These are phyloP conservation scores for Girardia tigrina DNA, from an alignment of 2,888 invertebrate species.

Conservation along the genomic window DNA sequence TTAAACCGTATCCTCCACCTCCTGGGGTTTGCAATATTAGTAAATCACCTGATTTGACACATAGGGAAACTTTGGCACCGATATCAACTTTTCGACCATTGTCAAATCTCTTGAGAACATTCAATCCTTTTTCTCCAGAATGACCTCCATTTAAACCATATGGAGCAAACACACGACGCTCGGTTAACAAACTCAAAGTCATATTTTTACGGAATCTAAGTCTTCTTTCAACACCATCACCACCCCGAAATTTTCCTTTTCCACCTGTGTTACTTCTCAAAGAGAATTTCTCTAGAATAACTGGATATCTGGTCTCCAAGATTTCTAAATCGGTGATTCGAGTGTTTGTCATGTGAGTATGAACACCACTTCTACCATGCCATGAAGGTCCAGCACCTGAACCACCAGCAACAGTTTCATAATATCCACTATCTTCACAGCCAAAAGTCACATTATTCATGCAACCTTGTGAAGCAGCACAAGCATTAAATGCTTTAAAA, in stretches of 20 bases:
- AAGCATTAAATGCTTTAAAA: slow-evolving; percentile 66
- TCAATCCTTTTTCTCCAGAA: slow-evolving; percentile 25
- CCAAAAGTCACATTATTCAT: slow-evolving; percentile 98
- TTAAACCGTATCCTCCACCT: too few species aligned
- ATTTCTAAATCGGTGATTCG: slow-evolving; percentile 96
- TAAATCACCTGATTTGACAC: too few species aligned
- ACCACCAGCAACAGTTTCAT: slow-evolving; percentile 95
- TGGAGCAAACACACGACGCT: slow-evolving; percentile 72
- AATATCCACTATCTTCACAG: slow-evolving; percentile 78
- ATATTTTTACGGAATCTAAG: slow-evolving; percentile 70
- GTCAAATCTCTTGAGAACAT: not conserved
- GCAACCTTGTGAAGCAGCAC: slow-evolving; percentile 74
- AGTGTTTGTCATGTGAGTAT: slow-evolving; percentile 98
- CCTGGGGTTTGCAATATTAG: too few species aligned
- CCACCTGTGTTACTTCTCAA: slow-evolving; percentile 65
- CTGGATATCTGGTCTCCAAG: slow-evolving; percentile 78
- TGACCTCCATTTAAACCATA: slow-evolving; percentile 68
- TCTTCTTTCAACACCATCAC: slow-evolving; percentile 76
- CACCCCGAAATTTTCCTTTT: slow-evolving; percentile 57
- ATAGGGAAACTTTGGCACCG: too few species aligned
- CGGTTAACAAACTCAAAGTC: slow-evolving; percentile 77
- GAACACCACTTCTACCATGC: slow-evolving; percentile 80
- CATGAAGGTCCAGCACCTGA: slow-evolving; percentile 85
- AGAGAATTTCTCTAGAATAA: slow-evolving; percentile 69
- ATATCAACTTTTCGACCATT: too few species aligned